phyloP scores from a whole-genome alignment of 2,797 vertebrate species.

The Vireo griseus region DNA sequence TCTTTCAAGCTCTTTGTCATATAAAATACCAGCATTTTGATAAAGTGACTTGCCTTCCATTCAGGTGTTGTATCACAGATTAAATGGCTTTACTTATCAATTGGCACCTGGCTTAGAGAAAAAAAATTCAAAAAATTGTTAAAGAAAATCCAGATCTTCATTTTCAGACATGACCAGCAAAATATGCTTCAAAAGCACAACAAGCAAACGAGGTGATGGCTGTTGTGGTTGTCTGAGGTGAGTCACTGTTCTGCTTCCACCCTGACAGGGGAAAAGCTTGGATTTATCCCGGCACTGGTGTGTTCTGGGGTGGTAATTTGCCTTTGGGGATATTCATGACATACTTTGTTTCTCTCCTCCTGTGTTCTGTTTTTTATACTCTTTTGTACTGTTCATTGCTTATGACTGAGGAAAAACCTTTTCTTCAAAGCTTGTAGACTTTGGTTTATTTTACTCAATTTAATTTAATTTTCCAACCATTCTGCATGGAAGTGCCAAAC shows the following conservation, averaged over 20 bases:
- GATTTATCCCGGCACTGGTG: background rate
- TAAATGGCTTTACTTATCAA: background rate
- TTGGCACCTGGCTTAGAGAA: background rate
- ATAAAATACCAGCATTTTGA: background rate
- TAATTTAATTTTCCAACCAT: background rate
- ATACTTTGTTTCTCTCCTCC: background rate
- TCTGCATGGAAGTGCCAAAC: background rate
- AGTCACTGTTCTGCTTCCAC: background rate
- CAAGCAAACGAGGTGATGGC: background rate
- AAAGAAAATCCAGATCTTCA: background rate
- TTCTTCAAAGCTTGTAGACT: background rate
- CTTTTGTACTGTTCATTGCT: background rate
- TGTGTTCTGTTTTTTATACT: background rate
- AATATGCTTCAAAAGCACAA: background rate
- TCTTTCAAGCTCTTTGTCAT: background rate
- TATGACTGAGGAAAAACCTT: background rate
- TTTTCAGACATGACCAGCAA: background rate
- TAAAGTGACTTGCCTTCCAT: background rate
- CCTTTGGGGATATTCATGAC: background rate
- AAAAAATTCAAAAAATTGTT: background rate
- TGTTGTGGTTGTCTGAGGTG: background rate
- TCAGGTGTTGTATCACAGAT: background rate
- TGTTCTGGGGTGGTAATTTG: background rate
- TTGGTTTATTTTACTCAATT: background rate
- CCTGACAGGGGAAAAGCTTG: background rate